phyloP scores from a whole-genome alignment of 2,113 vertebrate genomes.

The Poicephalus gulielmi region DNA sequence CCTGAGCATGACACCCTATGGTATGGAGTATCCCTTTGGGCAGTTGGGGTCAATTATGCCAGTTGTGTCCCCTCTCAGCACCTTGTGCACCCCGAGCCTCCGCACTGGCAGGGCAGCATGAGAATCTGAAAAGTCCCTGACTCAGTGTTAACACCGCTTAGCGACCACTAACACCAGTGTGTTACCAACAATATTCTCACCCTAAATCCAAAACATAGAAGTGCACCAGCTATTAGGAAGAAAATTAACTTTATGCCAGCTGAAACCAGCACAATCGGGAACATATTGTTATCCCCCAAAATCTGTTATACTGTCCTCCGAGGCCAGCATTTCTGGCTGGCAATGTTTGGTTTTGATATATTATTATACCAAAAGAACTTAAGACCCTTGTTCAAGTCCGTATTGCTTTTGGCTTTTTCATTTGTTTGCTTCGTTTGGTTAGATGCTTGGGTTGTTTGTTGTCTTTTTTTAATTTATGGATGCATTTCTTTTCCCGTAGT shows the following conservation, averaged over 20 bases:
- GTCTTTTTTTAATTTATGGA: not conserved
- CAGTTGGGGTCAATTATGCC: not conserved
- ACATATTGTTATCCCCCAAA: not conserved
- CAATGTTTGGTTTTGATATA: not conserved
- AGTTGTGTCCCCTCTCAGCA: not conserved
- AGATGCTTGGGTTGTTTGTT: not conserved
- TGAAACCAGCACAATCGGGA: not conserved
- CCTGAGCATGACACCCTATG: not conserved
- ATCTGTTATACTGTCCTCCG: not conserved
- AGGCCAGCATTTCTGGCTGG: not conserved
- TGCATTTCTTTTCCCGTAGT: not conserved
- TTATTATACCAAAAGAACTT: not conserved
- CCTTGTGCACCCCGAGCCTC: not conserved
- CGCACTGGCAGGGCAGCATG: accelerated
- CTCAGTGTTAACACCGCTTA: not conserved
- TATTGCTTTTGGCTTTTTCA: not conserved
- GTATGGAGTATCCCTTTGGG: not conserved
- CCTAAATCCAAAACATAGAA: not conserved
- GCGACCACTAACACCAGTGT: not conserved
- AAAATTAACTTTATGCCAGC: not conserved
- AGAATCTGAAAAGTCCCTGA: not conserved
- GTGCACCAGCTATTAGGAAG: not conserved
- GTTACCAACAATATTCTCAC: not conserved
- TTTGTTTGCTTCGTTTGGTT: not conserved
- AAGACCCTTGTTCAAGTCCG: not conserved